Base-by-base conservation (phyloP, 2,888 invertebrate genomes). In the Xylota sylvarum region DNA sequence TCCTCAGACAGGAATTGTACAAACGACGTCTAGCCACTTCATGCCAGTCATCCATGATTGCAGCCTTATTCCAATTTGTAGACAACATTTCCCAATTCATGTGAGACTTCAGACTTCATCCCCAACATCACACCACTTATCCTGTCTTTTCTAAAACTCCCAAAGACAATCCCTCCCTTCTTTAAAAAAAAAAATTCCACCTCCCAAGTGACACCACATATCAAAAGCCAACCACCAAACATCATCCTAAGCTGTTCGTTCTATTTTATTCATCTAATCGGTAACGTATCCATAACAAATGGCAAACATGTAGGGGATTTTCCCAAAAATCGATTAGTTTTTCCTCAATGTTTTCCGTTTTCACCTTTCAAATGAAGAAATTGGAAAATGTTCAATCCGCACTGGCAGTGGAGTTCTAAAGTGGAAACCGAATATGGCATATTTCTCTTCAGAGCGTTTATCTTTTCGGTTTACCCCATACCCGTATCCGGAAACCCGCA, bases 311-410 rank as follows among this genome's bases (percentile, higher is more conserved):
- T n/a, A n/a, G n/a, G n/a, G n/a, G 5, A 5, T 14, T 14, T 43
- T 14, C 6, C 14, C 5, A 6, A 50, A 50, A 50, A 50, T 50
- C 50, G 50, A 50, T 50, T 50, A 23, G 50, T 19, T 50, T 19
- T 50, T 19, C 19, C 23, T 50, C 50, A 4, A 43, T 43, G 6
- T 43, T 43, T 43, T 43, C 43, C 14, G 6, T 43, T 43, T 43
- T 43, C 43, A 43, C 43, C 50, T 50, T 50, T 50, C 17, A 17
- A 19, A 50, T 3, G 50, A 5, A 10, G 50, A 48, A 50, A 23
- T 50, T 50, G 50, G 12, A 50, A 50, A 50, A 50, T 50, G 3
- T 23, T 23, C 50, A 50, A 50, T 50, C 23, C 23, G 1, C 17
- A 17, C 17, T 46, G 46, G 2, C 10, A 19, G 10, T 50, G 50